Evolutionary conservation across 1,140 invertebrate genomes (phyloP), one percentile per base, ranked within the genome.

Genomic region (Phthorimaea operculella): DNA sequence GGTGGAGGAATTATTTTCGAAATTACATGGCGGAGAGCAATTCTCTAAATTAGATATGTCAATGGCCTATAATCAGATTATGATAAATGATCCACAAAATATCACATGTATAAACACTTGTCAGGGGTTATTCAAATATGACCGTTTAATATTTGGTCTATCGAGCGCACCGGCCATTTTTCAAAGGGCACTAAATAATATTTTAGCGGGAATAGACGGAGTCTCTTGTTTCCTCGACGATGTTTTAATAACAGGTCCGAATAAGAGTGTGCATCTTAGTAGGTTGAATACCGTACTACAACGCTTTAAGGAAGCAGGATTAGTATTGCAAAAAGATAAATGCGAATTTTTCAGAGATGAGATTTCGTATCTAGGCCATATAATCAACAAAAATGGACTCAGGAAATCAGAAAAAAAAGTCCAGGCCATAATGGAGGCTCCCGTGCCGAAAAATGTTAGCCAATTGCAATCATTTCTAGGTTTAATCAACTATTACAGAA

Each of bases 401-500:
- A 48, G 58, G 14, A 59, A 64, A 16, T 50, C 49, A 6, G 83
- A 82, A 7, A 58, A 53, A 45, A 74, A 72, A 55, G 62, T 66
- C 4, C 66, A 64, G 11, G 49, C 14, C 64, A 78, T 51, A 54
- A 57, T 86, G 0, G 54, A 74, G 59, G 52, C 61, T 6, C 18
- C 49, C 10, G 16, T 51, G 11, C 49, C 49, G 17, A 18, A 15
- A 14, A 49, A 18, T 49, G 47, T 4, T 86, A 87, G 55, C 56
- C 87, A 0, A 80, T 42, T 42, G 39, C 39, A 42, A 42, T 42
- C 39, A 4, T 42, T 42, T 9, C 9, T 42, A 15, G 39, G 84
- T 1, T 68, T 87, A 58, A 65, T 74, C 4, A 72, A 70, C 45
- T 88, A 82, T 58, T 87, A 87, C 58, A 52, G 68, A 7, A 67